These are phyloP conservation scores for Pica pica DNA, from an alignment of 2,113 vertebrate species.

Conservation along the genomic window DNA sequence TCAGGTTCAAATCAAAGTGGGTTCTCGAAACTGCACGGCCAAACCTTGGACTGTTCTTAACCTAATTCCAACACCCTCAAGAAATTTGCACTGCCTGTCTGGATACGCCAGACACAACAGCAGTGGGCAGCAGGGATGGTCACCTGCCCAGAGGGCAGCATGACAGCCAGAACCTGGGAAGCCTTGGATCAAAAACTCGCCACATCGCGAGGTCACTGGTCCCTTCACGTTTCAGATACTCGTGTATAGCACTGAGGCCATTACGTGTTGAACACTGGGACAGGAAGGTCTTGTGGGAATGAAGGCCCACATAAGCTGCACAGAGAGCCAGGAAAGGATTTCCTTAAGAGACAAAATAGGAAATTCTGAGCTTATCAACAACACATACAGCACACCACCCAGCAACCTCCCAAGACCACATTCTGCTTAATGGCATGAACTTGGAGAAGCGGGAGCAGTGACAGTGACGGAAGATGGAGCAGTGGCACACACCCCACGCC, in stretches of 20 bases:
- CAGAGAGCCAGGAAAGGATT: not conserved
- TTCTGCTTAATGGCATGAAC: not conserved
- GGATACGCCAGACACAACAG: not conserved
- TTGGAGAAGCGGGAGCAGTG: not conserved
- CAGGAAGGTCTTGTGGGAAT: not conserved
- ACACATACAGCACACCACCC: not conserved
- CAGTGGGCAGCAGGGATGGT: not conserved
- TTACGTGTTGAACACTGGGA: accelerated
- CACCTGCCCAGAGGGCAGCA: not conserved
- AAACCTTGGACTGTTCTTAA: not conserved
- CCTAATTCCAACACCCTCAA: not conserved
- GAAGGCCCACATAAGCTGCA: not conserved
- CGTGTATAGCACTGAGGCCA: accelerated
- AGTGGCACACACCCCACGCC: not conserved
- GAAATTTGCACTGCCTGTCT: not conserved
- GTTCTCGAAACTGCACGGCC: not conserved
- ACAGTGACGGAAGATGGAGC: not conserved
- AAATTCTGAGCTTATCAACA: not conserved
- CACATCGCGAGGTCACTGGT: accelerated
- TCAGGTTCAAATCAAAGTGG: not conserved
- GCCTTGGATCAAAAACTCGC: not conserved
- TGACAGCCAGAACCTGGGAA: accelerated
- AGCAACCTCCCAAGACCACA: not conserved
- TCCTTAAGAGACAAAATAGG: not conserved
- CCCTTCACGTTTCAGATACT: not conserved